phyloP scores from a whole-genome alignment of 2,888 invertebrate species.

The Litoditis marina region DNA sequence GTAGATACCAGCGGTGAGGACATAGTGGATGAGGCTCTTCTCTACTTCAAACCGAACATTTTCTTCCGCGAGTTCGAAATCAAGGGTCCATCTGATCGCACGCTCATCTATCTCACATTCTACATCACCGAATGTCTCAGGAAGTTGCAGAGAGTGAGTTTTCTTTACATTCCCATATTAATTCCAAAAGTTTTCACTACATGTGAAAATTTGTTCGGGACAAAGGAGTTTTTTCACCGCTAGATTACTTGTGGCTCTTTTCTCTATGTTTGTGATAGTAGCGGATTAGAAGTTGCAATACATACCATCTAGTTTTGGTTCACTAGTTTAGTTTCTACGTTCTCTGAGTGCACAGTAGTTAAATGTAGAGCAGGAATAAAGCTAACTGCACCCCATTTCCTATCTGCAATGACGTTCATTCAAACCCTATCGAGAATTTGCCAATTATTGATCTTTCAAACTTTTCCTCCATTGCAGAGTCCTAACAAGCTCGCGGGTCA shows the following conservation, averaged over 20 bases:
- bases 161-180: conserved; percentile 3
- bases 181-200: too few species aligned
- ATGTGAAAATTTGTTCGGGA: neutral
- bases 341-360: too few species aligned
- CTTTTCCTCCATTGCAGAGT: conserved; percentile 66
- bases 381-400: too few species aligned
- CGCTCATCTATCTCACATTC: conserved; percentile 91
- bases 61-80: conserved; percentile 98
- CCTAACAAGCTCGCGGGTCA: conserved; percentile 77
- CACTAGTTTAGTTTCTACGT: too few species aligned
- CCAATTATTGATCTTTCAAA: neutral
- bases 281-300: too few species aligned
- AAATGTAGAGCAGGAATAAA: too few species aligned
- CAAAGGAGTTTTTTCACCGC: neutral
- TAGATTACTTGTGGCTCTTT: neutral
- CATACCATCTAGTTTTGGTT: too few species aligned
- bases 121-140: conserved; percentile 97
- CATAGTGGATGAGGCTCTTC: conserved; percentile 93
- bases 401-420: too few species aligned
- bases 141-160: conserved; percentile 75
- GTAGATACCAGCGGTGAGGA: too few species aligned
- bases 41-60: conserved; percentile 96
- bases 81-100: conserved; percentile 84
- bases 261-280: too few species aligned
- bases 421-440: too few species aligned